Evolutionary conservation across 2,797 vertebrate genomes (phyloP), one percentile per base, ranked within the genome.

Genomic region (Microctenopoma lineatum): DNA sequence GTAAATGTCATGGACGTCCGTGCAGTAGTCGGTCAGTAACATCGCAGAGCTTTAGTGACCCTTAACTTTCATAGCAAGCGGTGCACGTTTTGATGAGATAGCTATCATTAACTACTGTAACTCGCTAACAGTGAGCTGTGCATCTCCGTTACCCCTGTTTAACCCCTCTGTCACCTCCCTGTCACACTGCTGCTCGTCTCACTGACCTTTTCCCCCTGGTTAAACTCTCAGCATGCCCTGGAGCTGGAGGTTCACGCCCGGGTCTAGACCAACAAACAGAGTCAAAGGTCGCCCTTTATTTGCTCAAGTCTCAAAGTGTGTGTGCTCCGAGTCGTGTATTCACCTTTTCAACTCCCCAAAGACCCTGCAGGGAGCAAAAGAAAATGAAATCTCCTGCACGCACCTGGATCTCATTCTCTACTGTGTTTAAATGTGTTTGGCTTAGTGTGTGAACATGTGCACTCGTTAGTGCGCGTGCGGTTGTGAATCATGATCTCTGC

Each of bases 151-250:
- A 56, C 44, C 65, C 41, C 32, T 15, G 42, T 79, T 77, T 83
- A 64, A 84, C 83, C 75, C 56, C 59, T 75, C 46, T 16, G 45
- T 68, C 41, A 69, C 72, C 70, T 66, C 38, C 14, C 36, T 45
- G 56, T 46, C 10, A 2, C 27, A 18, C 58, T 59, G 47, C 62
- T 67, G 73, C 47, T 73, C 71, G 38, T 52, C 75, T 66, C 56
- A 7, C 36, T 76, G 83, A 91, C 88, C 92, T 73, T 61, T 70
- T 70, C 54, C 81, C 84, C 45, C 70, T 50, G 70, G 36, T 73
- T 90, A 80, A 90, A 90, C 89, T 93, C 86, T 70, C 83, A 87
- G 73, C 63, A 70, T 77, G 82, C 85, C 90, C 75, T 38, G 41
- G 68, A 85, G 85, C 70, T 54, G 11, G 27, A 73, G 79, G 79